Base-by-base conservation (phyloP, 2,888 invertebrate genomes). In the Euphydryas editha region DNA sequence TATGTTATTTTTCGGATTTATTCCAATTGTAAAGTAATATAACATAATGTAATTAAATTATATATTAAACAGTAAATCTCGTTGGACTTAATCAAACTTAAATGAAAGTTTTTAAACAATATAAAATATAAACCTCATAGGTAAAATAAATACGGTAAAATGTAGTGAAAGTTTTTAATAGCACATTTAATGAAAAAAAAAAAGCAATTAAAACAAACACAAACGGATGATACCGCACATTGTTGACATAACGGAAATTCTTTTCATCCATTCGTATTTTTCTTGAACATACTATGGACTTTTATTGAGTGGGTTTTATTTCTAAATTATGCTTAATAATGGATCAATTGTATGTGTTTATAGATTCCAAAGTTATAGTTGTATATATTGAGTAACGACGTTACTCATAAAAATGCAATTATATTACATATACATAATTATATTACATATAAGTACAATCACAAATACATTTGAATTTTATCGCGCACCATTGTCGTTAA, bases 291-390 rank as follows among this genome's bases (percentile, higher is more conserved):
- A n/a, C 15, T 15, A n/a, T 51, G 49, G 49, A 51, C 24, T 51
- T 51, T 7, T 51, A 51, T 51, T 51, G 49, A 24, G 24, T 24
- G 49, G 24, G 6, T 51, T 24, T 21, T 51, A 51, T 51, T 44
- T 44, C 42, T 44, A 44, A 44, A 51, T 24, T 51, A 51, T 30
- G 8, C 24, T 51, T 51, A 24, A 24, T 51, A 51, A 51, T 44
- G 3, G 42, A 6, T 44, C 42, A 44, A 2, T 6, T 44, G 3
- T 44, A 44, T n/a, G 42, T 44, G 42, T n/a, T n/a, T n/a, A 39
- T 39, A n/a, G 4, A 44, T n/a, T n/a, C n/a, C 42, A 44, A n/a
- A n/a, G 2, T 2, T 15, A 44, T 44, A 2, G n/a, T 44, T 15
- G 15, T 1, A n/a, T 0, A 5, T 13, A 39, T 7, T 3, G 4